Evolutionary conservation across 2,113 vertebrate genomes (phyloP), one percentile per base, ranked within the genome.

Genomic region (Rhinolophus ferrumequinum): DNA sequence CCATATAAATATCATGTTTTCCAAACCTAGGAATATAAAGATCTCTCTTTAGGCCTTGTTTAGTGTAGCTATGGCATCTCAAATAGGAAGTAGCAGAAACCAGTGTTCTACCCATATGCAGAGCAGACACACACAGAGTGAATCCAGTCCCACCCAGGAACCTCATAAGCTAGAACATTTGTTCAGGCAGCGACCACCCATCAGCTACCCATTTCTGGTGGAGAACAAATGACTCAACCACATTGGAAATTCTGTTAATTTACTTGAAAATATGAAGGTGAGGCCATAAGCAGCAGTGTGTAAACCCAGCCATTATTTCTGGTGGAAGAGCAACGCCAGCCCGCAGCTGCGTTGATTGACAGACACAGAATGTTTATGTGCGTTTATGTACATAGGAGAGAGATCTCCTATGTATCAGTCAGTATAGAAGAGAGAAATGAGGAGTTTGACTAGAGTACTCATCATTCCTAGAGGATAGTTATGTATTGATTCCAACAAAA

Each of bases 401-500:
- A 21, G 30, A 38, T 6, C 30, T 6, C 35, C 18, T 41, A 24
- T 6, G 2, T 83, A n/a, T 82, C 66, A 44, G 70, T 41, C 52
- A 75, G 33, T 15, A 33, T 12, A 21, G 79, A 38, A 21, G 62
- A 67, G 69, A 87, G 18, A 93, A 85, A 64, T 67, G 41, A 91
- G 44, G 38, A 50, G 5, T 58, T 21, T 95, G 60, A 60, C 35
- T 38, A 52, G 6, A 85, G 50, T 56, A 19, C 18, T 86, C 64
- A 14, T 76, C 50, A 54, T 85, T 93, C 92, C 87, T 56, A 70
- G 80, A 83, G 14, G 83, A 69, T 19, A 54, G 38, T 19, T 70
- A 33, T 72, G 70, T 79, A 41, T 70, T 84, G 69, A 90, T 80
- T 66, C 73, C 47, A 96, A 77, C 58, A n/a, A 94, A 93, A 84